Percentiles rank a stretch among this genome's conserved stretches.
phyloP scores from a whole-genome alignment of 2,797 vertebrate genomes.

The Dermochelys coriacea region DNA sequence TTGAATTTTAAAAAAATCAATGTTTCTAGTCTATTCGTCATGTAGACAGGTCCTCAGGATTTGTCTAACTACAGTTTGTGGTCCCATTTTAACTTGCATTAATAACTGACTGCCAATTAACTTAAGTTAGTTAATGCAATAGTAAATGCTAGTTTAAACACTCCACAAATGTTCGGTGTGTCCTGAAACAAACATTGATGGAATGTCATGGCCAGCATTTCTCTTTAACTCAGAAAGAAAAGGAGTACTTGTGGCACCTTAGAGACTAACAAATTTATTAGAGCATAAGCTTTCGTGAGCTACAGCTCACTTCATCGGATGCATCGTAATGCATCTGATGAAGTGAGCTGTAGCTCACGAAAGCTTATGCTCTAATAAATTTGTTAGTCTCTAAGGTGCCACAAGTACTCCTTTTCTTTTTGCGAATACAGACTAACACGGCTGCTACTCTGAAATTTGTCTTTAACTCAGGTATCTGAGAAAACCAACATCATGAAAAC shows the following conservation, averaged over 20 bases:
- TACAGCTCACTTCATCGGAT: no score
- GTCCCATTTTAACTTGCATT: not conserved
- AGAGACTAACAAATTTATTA: no score
- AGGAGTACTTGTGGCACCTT: no score
- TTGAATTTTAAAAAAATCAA: rapidly evolving
- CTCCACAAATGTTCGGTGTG: not conserved
- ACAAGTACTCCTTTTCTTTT: no score
- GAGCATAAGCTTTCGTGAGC: no score
- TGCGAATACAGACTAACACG: no score
- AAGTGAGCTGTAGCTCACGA: no score
- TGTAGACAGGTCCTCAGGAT: not conserved
- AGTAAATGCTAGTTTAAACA: slow-evolving; percentile 16
- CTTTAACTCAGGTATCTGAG: slow-evolving; percentile 13
- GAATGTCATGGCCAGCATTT: not conserved
- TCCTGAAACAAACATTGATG: slow-evolving; percentile 27
- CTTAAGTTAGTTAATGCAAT: not conserved
- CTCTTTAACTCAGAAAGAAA: no score
- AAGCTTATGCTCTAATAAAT: no score
- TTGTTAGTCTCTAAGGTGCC: no score
- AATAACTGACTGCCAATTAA: not conserved
- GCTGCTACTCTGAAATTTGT: no score
- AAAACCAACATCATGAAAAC: slow-evolving; percentile 56
- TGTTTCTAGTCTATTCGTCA: not conserved
- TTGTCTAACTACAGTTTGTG: not conserved
- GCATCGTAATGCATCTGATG: no score